Evolutionary conservation across 2,797 vertebrate genomes (phyloP).

Genomic region (Bradypodion pumilum): DNA sequence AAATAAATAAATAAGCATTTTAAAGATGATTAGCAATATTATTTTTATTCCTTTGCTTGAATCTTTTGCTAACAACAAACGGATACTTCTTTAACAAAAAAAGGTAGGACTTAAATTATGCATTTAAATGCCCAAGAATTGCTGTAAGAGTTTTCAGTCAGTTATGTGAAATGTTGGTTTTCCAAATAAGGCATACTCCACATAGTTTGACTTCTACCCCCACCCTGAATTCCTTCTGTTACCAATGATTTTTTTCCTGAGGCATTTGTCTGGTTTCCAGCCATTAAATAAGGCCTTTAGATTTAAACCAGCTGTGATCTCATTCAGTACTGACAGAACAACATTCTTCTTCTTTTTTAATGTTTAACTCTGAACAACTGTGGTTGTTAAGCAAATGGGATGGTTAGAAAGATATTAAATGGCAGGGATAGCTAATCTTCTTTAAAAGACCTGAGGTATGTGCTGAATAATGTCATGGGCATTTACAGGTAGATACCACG

Average conservation of each 20-base stretch:
- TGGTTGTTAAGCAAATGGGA: not conserved
- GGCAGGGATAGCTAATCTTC: not conserved
- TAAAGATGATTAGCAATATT: not conserved
- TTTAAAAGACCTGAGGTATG: not conserved
- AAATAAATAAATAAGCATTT: constrained; percentile 13
- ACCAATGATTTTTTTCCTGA: not conserved
- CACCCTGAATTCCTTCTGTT: constrained; percentile 48
- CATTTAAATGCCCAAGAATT: constrained; percentile 14
- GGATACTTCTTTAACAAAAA: not conserved
- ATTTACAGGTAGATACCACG: not conserved
- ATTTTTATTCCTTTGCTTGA: not conserved
- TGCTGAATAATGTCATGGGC: not conserved
- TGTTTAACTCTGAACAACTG: not conserved
- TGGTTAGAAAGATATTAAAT: not conserved
- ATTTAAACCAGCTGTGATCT: constrained; percentile 64
- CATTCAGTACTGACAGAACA: constrained; percentile 38
- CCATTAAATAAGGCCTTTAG: constrained; percentile 40
- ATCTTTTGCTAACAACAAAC: not conserved
- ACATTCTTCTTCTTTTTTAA: constrained; percentile 21
- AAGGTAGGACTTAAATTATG: constrained; percentile 24
- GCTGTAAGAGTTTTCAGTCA: not conserved
- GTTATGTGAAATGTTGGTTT: constrained; percentile 47
- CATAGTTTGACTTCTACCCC: constrained; percentile 41
- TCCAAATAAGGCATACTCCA: constrained; percentile 58
- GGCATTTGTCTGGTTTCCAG: constrained; percentile 61